Evolutionary conservation across 2,113 vertebrate genomes (phyloP).

Genomic region (Uria lomvia): DNA sequence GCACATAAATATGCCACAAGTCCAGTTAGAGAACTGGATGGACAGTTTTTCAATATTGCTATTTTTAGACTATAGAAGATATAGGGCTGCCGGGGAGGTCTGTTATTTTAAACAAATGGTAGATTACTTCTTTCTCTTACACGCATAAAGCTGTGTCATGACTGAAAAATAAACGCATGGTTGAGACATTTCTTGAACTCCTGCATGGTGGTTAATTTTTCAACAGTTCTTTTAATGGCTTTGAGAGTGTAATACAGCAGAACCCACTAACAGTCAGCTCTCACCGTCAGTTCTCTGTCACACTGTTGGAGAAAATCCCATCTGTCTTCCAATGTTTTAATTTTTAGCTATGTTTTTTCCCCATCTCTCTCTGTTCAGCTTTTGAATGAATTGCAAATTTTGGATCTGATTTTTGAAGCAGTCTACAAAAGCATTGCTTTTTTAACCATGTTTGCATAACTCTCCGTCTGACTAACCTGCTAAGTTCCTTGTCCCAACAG

Average conservation of each 20-base stretch:
- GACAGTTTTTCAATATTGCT: neutral
- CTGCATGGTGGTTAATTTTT: slow-evolving; percentile 52
- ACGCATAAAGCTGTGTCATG: slow-evolving; percentile 4
- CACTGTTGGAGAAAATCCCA: neutral
- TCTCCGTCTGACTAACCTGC: slow-evolving; percentile 20
- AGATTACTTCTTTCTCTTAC: neutral
- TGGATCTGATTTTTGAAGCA: neutral
- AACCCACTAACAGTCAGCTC: neutral
- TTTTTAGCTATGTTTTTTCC: neutral
- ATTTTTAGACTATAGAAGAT: neutral
- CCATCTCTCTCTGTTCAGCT: neutral
- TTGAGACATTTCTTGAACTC: slow-evolving; percentile 23
- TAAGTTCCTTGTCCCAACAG: slow-evolving; percentile 29
- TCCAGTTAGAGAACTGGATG: neutral
- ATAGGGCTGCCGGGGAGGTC: neutral
- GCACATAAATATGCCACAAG: neutral
- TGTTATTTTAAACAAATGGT: neutral
- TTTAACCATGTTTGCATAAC: neutral
- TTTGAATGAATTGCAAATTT: neutral
- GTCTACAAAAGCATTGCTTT: neutral
- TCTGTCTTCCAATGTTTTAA: neutral
- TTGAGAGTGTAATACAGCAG: neutral
- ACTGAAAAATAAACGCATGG: slow-evolving; percentile 8
- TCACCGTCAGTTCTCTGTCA: neutral
- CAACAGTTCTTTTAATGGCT: slow-evolving; percentile 49